These are phyloP conservation scores for Nephrocerus scutellatus DNA, from an alignment of 2,888 invertebrate genomes.

Conservation along the genomic window DNA sequence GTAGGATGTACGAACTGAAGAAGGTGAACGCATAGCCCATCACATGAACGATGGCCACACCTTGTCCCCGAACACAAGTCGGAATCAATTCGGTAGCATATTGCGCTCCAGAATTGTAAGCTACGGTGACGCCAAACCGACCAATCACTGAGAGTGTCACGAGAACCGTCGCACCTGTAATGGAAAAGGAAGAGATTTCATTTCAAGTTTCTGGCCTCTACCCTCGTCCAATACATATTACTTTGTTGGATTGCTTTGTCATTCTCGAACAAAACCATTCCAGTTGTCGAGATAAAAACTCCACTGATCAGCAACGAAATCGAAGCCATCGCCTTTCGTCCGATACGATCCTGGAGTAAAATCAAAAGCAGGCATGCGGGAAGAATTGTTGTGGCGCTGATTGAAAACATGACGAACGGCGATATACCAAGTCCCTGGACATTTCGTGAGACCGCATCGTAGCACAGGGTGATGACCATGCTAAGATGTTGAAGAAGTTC, in stretches of 20 bases:
- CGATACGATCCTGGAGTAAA: conserved; percentile 44
- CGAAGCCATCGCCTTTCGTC: conserved; percentile 53
- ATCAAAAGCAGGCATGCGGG: conserved; percentile 52
- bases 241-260: conserved; percentile 7
- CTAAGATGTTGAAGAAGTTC: conserved; percentile 42
- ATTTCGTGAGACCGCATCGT: conserved; percentile 55
- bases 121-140: conserved; percentile 55
- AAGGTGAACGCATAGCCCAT: conserved; percentile 57
- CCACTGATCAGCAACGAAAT: conserved; percentile 52
- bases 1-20: conserved; percentile 53
- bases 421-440: conserved; percentile 53
- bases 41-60: conserved; percentile 56
- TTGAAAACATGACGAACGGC: conserved; percentile 52
- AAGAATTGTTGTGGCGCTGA: conserved; percentile 52
- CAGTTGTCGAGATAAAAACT: conserved; percentile 50
- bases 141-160: conserved; percentile 50
- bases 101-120: conserved; percentile 58
- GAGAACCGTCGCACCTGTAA: conserved; percentile 35
- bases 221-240: conserved; percentile 3
- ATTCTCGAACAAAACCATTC: conserved; percentile 38
- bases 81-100: conserved; percentile 60
- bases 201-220: too few relatives aligned
- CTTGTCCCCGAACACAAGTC: conserved; percentile 57
- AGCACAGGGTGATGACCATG: conserved; percentile 55
- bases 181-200: background rate